phyloP scores from a whole-genome alignment of 1,140 invertebrate species.

The Drosophila arawakana region DNA sequence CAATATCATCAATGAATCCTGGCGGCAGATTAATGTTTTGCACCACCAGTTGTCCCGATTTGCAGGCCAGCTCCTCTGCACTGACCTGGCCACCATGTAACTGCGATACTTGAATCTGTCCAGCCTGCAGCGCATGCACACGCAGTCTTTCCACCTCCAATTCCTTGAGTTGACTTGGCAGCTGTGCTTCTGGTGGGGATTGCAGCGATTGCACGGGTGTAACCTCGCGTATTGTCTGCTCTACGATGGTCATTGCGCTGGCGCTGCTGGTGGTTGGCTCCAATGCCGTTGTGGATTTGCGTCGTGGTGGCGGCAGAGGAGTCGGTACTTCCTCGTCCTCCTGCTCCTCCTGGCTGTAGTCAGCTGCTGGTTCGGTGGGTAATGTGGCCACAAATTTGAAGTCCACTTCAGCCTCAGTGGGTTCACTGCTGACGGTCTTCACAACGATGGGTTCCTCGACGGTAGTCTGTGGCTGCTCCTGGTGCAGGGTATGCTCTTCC shows the following conservation, averaged over 20 bases:
- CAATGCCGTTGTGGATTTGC: slow-evolving; percentile 67
- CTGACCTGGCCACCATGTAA: slow-evolving; percentile 89
- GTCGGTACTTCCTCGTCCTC: slow-evolving; percentile 31
- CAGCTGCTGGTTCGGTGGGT: slow-evolving; percentile 56
- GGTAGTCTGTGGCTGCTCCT: neutral
- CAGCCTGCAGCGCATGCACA: slow-evolving; percentile 90
- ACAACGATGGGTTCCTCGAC: slow-evolving; percentile 20
- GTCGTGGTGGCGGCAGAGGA: slow-evolving; percentile 74
- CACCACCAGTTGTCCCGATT: slow-evolving; percentile 87
- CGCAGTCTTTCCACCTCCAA: slow-evolving; percentile 91
- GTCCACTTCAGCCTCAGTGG: slow-evolving; percentile 60
- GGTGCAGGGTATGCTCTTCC: slow-evolving; percentile 17
- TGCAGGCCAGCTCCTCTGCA: slow-evolving; percentile 86
- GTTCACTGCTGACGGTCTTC: slow-evolving; percentile 50
- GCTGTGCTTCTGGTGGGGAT: slow-evolving; percentile 39
- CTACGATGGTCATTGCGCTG: slow-evolving; percentile 42
- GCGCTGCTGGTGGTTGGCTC: slow-evolving; percentile 43
- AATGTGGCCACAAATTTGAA: slow-evolving; percentile 62
- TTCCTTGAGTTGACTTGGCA: slow-evolving; percentile 86
- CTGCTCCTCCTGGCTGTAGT: slow-evolving; percentile 19
- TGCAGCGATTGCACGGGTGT: slow-evolving; percentile 61
- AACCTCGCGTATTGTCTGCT: slow-evolving; percentile 55
- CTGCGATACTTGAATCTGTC: slow-evolving; percentile 91
- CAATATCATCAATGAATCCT: slow-evolving; percentile 87
- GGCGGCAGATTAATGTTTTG: slow-evolving; percentile 88